Base-by-base conservation (phyloP, 2,113 vertebrate genomes). In the Aplodontia rufa region DNA sequence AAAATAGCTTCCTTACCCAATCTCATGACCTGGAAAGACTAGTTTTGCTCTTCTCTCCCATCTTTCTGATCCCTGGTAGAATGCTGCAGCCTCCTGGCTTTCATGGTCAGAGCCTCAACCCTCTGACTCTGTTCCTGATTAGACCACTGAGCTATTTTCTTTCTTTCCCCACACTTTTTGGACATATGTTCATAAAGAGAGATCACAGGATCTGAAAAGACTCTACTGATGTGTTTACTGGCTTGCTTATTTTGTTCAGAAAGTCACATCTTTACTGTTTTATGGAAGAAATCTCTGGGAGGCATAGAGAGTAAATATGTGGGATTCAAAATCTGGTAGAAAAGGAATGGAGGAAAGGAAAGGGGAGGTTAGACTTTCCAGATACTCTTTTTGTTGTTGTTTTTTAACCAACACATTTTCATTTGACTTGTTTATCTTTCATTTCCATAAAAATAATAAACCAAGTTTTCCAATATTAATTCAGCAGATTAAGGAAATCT, bases 361-460 rank as follows among this genome's bases (percentile, higher is more conserved):
- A 60, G 8, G 22, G 32, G 17, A 64, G 40, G 2, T n/a, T 40
- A 47, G 13, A 72, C 35, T 10, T 91, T 75, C 10, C 80, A 26
- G 11, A 71, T 17, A 47, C 30, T 55, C 0, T 58, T 90, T 30
- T 42, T 20, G 64, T 19, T 0, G 11, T 89, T 19, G 42, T 8
- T 37, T 55, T 55, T 79, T 30, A 30, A 20, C 22, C 10, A 74
- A 22, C 3, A 40, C 14, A n/a, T 76, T 53, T 96, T 92, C 58
- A 45, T 17, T 76, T 64, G 62, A 92, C 6, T 45, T 95, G 20
- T 35, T 92, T 92, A 35, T 32, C 24, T 90, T 96, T 93, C 8
- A 74, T 91, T 93, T 96, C 45, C 71, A 4, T 76, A 22, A 84
- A 35, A 76, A 10, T 95, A 45, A 30, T 32, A 76, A 84, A 84